These are phyloP conservation scores for Drosophila nasuta DNA, from an alignment of 1,140 invertebrate genomes.

Conservation along the genomic window DNA sequence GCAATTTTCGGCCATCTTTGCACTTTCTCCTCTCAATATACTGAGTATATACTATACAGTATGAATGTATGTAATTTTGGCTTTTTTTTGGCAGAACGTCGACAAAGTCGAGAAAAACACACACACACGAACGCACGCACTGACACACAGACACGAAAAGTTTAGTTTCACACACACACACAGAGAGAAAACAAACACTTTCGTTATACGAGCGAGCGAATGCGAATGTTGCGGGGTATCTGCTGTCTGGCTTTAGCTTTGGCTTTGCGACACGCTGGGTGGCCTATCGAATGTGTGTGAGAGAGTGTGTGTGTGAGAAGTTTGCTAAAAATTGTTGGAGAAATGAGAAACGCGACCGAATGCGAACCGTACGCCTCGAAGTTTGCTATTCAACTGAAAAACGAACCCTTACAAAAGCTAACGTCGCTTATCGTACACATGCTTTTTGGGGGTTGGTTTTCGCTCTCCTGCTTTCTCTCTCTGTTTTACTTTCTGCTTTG, in stretches of 20 bases:
- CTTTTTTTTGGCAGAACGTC: constrained; percentile 34
- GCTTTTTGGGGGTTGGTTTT: constrained; percentile 25
- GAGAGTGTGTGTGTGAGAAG: constrained; percentile 63
- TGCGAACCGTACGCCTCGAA: constrained; percentile 79
- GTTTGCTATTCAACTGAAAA: constrained; percentile 75
- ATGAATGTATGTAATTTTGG: neutral
- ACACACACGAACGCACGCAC: constrained; percentile 31
- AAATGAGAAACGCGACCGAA: constrained; percentile 67
- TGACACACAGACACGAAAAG: constrained; percentile 51
- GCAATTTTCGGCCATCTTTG: constrained; percentile 81
- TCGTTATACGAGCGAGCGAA: constrained; percentile 28
- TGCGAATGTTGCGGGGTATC: constrained; percentile 8
- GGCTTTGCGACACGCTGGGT: too few species aligned
- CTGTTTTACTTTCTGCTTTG: neutral
- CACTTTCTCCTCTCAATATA: neutral
- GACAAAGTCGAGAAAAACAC: constrained; percentile 61
- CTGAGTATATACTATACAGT: too few species aligned
- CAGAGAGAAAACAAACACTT: constrained; percentile 18
- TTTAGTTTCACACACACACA: constrained; percentile 32
- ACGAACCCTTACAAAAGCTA: constrained; percentile 68
- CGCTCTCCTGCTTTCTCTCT: neutral
- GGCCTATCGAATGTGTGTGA: constrained; percentile 23
- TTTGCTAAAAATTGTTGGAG: constrained; percentile 68
- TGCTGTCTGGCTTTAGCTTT: constrained; percentile 27
- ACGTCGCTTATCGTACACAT: constrained; percentile 9